Evolutionary conservation across 2,888 invertebrate species (phyloP), one percentile per base, ranked within the genome.

Genomic region (Nymphalis c-album): DNA sequence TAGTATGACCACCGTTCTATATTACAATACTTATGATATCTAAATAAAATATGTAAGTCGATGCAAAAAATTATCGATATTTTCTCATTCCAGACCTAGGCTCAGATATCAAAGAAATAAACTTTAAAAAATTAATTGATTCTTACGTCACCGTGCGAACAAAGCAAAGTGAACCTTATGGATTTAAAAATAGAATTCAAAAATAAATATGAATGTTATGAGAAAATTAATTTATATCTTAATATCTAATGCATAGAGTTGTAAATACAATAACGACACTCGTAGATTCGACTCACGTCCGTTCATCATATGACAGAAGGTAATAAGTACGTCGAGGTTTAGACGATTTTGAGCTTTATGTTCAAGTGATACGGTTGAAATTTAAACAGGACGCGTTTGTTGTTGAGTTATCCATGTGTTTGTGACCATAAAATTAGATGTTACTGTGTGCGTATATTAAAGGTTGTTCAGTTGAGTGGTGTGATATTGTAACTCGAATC

Each of bases 391-490:
- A 60, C 22, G 31, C 1, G 6, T 45, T 57, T 63, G 60, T 51
- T 46, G 60, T 47, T 68, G 65, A 68, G 47, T 65, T 40, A 2
- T 71, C 35, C 2, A 67, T 77, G 82, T 80, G 76, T 79, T 78
- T 71, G 80, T 74, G 74, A 75, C 79, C 80, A 79, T 90, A 85
- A 88, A 87, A 86, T 87, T 81, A 81, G 78, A 70, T 80, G 78
- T 70, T 66, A 60, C 71, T 81, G 85, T 86, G 85, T 88, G 88
- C 73, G 88, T 86, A 81, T 85, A 85, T 86, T 87, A 86, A 87
- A 89, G 81, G 83, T 83, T 80, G 80, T 81, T 78, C 75, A 67
- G 73, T 74, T 80, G 84, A 78, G 73, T 70, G 71, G 79, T 71
- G 73, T 73, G 76, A 73, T 70, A 69, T 80, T 86, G 86, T 70